Percentiles rank a stretch among this genome's conserved stretches.
These are phyloP conservation scores for Ceyx cyanopectus DNA, from an alignment of 2,113 vertebrate genomes.

Conservation along the genomic window DNA sequence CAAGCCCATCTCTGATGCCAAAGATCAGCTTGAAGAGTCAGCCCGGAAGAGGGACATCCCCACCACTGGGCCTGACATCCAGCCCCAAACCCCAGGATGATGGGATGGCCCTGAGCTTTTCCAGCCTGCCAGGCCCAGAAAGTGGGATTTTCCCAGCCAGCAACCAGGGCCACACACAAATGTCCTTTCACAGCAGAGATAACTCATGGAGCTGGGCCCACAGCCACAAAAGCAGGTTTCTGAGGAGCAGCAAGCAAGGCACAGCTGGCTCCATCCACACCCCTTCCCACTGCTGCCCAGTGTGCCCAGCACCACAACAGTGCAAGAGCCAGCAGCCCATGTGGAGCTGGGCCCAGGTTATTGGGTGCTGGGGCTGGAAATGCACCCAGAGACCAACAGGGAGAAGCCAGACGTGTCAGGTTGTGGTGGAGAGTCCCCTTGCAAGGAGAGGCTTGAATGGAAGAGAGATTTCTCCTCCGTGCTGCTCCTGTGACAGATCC, in stretches of 20 bases:
- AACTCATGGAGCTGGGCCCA: no score
- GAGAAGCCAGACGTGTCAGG: background rate
- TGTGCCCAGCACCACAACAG: rapidly evolving
- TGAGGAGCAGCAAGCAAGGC: background rate
- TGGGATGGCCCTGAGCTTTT: background rate
- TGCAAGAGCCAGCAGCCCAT: rapidly evolving
- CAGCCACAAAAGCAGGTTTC: background rate
- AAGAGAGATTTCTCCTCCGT: background rate
- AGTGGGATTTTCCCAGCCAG: background rate
- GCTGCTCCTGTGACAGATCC: background rate
- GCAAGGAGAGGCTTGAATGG: background rate
- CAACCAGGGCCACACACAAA: rapidly evolving
- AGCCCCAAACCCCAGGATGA: background rate
- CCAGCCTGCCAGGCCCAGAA: background rate
- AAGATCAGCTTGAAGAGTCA: background rate
- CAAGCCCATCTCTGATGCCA: background rate
- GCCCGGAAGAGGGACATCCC: background rate
- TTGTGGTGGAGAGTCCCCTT: background rate
- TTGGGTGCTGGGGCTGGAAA: background rate
- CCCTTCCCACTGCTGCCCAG: background rate
- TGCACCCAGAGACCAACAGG: background rate
- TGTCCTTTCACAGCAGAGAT: background rate
- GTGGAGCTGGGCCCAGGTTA: background rate
- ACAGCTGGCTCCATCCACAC: background rate
- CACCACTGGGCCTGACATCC: background rate